phyloP scores from a whole-genome alignment of 2,113 vertebrate genomes.

The Phaethon lepturus region DNA sequence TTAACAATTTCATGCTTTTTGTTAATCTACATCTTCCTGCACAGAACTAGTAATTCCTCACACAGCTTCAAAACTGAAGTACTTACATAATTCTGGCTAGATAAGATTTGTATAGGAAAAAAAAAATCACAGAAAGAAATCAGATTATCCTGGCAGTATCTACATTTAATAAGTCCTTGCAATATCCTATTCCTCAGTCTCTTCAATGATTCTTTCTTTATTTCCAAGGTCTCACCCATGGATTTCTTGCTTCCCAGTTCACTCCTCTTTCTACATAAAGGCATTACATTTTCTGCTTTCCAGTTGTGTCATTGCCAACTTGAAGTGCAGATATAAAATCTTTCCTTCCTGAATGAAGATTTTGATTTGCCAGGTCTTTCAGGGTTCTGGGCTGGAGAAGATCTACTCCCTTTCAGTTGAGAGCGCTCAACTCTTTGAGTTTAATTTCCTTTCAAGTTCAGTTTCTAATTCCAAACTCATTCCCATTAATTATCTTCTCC shows the following conservation, averaged over 20 bases:
- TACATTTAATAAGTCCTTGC: neutral
- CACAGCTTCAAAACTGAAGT: neutral
- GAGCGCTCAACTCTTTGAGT: neutral
- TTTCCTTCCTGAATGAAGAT: neutral
- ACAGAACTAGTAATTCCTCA: neutral
- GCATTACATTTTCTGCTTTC: neutral
- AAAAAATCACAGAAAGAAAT: neutral
- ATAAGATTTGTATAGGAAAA: neutral
- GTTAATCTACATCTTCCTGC: neutral
- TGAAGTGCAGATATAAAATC: neutral
- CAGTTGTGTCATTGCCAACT: neutral
- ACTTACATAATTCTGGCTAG: neutral
- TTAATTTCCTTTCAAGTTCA: neutral
- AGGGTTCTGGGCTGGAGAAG: neutral
- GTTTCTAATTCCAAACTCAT: neutral
- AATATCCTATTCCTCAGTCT: neutral
- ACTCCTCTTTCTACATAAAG: neutral
- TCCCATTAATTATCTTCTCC: neutral
- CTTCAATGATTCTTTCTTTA: neutral
- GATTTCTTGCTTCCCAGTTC: neutral
- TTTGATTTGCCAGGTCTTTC: neutral
- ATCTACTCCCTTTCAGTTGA: neutral
- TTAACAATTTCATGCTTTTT: neutral
- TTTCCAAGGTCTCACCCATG: neutral
- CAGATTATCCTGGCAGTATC: neutral